These are phyloP conservation scores for Sicus ferrugineus DNA, from an alignment of 2,888 invertebrate genomes.

Conservation along the genomic window DNA sequence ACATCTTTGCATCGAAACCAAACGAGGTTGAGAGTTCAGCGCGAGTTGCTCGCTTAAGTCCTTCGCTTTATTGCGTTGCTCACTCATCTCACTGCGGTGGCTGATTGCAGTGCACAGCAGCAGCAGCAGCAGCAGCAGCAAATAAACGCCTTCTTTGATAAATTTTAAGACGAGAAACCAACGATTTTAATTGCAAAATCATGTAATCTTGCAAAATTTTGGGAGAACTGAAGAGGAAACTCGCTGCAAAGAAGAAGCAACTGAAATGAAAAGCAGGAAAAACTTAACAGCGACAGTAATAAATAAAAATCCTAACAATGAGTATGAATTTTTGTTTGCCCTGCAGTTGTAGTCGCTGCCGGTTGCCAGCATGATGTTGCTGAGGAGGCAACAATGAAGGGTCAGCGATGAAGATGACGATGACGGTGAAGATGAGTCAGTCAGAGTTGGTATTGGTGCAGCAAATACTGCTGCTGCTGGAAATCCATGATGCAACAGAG, in stretches of 20 bases:
- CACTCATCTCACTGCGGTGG: background rate
- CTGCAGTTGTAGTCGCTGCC: background rate
- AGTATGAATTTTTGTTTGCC: no score
- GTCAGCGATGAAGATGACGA: slow-evolving; percentile 11
- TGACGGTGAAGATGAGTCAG: slow-evolving; percentile 18
- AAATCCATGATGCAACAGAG: background rate
- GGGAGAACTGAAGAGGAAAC: background rate
- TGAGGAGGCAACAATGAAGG: no score
- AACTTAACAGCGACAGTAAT: background rate
- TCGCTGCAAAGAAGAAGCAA: background rate
- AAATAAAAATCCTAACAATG: slow-evolving; percentile 16
- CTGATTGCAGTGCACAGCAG: background rate
- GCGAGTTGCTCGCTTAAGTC: slow-evolving; percentile 23
- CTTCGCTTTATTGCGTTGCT: slow-evolving; percentile 11
- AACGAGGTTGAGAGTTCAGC: slow-evolving; percentile 28
- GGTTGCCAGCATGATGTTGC: background rate
- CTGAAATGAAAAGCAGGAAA: background rate
- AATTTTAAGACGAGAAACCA: background rate
- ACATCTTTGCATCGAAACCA: background rate
- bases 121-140: background rate
- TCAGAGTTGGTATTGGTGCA: background rate
- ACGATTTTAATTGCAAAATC: slow-evolving; percentile 44
- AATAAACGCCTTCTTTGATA: slow-evolving; percentile 19
- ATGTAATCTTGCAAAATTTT: slow-evolving; percentile 43
- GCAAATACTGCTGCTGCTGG: no score